Conservation (phyloP, 2,797 vertebrate species). For the Dryobates pubescens region DNA sequence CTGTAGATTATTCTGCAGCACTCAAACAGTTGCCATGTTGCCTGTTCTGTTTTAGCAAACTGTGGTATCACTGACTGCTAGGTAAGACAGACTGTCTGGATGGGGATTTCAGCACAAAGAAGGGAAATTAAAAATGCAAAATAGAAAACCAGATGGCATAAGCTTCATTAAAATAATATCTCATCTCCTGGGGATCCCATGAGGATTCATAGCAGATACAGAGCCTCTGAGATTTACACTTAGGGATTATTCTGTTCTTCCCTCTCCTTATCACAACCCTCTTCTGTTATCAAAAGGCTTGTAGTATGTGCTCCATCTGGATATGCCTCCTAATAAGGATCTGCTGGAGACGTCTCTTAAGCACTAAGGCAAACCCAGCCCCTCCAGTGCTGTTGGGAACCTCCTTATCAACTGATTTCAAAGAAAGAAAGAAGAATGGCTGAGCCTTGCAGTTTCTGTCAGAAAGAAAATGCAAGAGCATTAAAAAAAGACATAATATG, state of each 20-base stretch:
- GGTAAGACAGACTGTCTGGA: background rate
- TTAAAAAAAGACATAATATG: background rate
- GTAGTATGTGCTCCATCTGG: slow-evolving; percentile 45
- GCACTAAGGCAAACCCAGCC: background rate
- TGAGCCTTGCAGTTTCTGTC: background rate
- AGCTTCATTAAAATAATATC: slow-evolving; percentile 53
- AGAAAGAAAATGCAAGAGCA: background rate
- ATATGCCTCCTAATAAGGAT: slow-evolving; percentile 25
- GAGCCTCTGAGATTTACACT: slow-evolving; percentile 5
- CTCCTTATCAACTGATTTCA: background rate
- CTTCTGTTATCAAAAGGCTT: slow-evolving; percentile 12
- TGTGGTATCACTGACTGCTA: background rate
- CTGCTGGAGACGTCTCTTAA: slow-evolving; percentile 8
- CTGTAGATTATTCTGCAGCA: background rate
- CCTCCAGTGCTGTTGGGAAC: background rate
- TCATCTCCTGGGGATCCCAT: background rate
- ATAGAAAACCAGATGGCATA: slow-evolving; percentile 45
- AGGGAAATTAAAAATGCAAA: slow-evolving; percentile 36
- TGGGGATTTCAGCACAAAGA: background rate
- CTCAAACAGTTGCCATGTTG: background rate
- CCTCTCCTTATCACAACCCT: slow-evolving; percentile 4
- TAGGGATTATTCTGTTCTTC: slow-evolving; percentile 28
- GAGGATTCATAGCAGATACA: background rate
- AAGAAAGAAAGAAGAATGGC: background rate
- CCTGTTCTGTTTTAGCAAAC: background rate